phyloP scores from a whole-genome alignment of 2,888 invertebrate genomes.

The Margaritifera margaritifera region DNA sequence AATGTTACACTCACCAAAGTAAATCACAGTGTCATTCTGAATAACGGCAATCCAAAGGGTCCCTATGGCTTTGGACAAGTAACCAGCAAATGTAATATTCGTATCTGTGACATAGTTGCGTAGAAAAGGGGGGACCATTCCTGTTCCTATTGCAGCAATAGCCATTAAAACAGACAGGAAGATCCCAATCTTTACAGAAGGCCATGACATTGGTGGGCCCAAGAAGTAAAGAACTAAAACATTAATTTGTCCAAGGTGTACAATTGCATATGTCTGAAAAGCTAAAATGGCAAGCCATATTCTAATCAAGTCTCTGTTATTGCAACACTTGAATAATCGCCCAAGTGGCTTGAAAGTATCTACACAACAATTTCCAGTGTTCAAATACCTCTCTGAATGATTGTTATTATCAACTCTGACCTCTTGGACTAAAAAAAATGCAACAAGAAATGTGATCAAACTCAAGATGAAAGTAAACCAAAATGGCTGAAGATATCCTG shows the following conservation, averaged over 20 bases:
- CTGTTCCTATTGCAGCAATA: constrained; percentile 60
- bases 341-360: constrained; percentile 62
- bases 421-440: constrained; percentile 64
- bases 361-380: constrained; percentile 56
- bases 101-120: constrained; percentile 58
- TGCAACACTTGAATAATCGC: constrained; percentile 59
- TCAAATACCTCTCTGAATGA: constrained; percentile 19
- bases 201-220: constrained; percentile 59
- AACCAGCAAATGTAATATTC: constrained; percentile 64
- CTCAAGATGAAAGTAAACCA: constrained; percentile 68
- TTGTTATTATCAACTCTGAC: constrained; percentile 32
- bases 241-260: constrained; percentile 70
- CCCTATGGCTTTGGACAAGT: constrained; percentile 68
- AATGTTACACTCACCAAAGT: constrained; percentile 59
- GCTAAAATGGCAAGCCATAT: constrained; percentile 70
- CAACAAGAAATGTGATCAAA: constrained; percentile 60
- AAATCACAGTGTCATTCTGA: constrained; percentile 62
- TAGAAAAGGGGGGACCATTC: constrained; percentile 57
- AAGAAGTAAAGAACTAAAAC: constrained; percentile 67
- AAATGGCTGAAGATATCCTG: constrained; percentile 67
- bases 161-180: constrained; percentile 64
- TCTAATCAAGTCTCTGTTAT: constrained; percentile 59
- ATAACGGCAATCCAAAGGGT: constrained; percentile 69
- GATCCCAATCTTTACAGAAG: constrained; percentile 60
- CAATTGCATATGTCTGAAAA: constrained; percentile 69